Evolutionary conservation across 2,888 invertebrate genomes (phyloP).

Genomic region (Keiferia lycopersicella): DNA sequence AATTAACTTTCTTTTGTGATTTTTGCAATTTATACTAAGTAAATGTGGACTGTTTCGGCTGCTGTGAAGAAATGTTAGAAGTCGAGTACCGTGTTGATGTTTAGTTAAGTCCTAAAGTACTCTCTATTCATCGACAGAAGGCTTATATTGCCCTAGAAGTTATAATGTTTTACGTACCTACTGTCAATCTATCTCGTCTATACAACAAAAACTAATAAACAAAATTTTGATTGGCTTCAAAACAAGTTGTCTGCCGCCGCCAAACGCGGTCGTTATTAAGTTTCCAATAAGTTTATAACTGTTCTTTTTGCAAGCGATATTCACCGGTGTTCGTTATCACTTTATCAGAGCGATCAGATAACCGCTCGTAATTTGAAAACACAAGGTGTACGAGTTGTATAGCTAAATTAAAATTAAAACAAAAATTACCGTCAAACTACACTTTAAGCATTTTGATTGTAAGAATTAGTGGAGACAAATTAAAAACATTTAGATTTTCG

Average conservation of each 20-base stretch:
- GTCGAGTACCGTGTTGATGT: too few relatives aligned
- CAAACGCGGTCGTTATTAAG: slow-evolving; percentile 29
- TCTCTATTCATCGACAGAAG: too few relatives aligned
- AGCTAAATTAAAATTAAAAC: too few relatives aligned
- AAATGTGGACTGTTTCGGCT: too few relatives aligned
- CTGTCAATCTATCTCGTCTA: background rate
- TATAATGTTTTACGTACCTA: slow-evolving; percentile 2
- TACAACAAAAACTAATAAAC: background rate
- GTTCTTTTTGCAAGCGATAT: slow-evolving; percentile 29
- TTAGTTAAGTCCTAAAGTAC: too few relatives aligned
- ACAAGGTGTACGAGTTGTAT: background rate
- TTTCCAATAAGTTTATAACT: slow-evolving; percentile 35
- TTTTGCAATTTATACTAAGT: too few relatives aligned
- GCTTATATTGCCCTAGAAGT: background rate
- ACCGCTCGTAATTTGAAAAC: slow-evolving; percentile 5
- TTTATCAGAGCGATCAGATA: slow-evolving; percentile 31
- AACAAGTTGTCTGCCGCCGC: background rate
- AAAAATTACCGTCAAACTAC: background rate
- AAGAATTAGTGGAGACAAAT: too few relatives aligned
- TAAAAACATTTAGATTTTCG: background rate
- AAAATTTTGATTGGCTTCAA: slow-evolving; percentile 31
- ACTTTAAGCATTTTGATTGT: too few relatives aligned
- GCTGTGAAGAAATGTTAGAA: too few relatives aligned
- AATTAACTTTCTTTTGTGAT: too few relatives aligned
- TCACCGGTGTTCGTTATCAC: slow-evolving; percentile 25